Conservation (phyloP, 2,888 invertebrate genomes). For the Marronus borbonicus region DNA sequence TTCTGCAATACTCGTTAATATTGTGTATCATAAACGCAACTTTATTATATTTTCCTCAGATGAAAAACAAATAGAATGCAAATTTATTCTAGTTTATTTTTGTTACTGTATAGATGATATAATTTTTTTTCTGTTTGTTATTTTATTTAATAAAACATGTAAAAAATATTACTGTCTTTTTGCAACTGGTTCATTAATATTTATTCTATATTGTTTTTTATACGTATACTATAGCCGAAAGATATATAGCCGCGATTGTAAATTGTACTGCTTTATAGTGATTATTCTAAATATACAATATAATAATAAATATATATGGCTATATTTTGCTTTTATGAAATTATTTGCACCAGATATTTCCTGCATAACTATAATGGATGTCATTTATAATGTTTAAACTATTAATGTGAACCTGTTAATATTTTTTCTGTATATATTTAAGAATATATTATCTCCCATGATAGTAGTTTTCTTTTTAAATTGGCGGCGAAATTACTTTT, state of each 20-base stretch:
- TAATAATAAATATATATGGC: slow-evolving; percentile 45
- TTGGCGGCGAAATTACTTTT: background rate
- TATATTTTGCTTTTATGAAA: slow-evolving; percentile 46
- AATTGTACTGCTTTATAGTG: slow-evolving; percentile 45
- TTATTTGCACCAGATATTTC: slow-evolving; percentile 45
- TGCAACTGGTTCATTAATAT: slow-evolving; percentile 33
- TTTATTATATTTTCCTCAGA: slow-evolving; percentile 28
- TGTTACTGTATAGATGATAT: slow-evolving; percentile 52
- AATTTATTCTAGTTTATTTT: slow-evolving; percentile 50
- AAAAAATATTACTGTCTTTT: slow-evolving; percentile 44
- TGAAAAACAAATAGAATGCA: slow-evolving; percentile 41
- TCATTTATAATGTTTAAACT: slow-evolving; percentile 47
- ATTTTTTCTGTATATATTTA: slow-evolving; percentile 52
- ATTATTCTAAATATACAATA: slow-evolving; percentile 41
- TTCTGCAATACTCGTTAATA: slow-evolving; percentile 45
- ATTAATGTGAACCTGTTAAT: slow-evolving; percentile 49
- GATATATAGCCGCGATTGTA: slow-evolving; percentile 43
- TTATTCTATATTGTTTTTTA: slow-evolving; percentile 28
- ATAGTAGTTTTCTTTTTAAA: slow-evolving; percentile 45
- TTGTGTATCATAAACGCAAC: slow-evolving; percentile 40
- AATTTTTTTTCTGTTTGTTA: slow-evolving; percentile 49
- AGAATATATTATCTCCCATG: slow-evolving; percentile 52
- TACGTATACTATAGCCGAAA: slow-evolving; percentile 30
- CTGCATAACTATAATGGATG: slow-evolving; percentile 44
- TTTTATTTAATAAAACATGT: slow-evolving; percentile 49